Percentiles rank a stretch among this genome's conserved stretches.
phyloP scores from a whole-genome alignment of 2,113 vertebrate species.

The Microtus richardsoni region DNA sequence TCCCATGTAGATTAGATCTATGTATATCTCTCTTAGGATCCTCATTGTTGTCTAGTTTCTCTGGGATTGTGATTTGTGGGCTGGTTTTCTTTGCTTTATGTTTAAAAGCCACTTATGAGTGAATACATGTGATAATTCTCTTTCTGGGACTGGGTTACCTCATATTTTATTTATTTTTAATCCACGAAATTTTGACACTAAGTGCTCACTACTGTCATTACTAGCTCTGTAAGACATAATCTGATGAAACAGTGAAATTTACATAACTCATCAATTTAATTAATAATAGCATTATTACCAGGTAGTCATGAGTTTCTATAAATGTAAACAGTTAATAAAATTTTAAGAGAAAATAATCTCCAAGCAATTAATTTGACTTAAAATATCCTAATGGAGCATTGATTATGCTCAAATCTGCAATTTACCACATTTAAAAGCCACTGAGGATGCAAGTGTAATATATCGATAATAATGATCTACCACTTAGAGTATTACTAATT shows the following conservation, averaged over 20 bases:
- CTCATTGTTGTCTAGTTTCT: too few species aligned
- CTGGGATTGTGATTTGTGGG: too few species aligned
- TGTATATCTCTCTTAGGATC: too few species aligned
- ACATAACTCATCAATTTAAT: background rate
- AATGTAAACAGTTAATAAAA: background rate
- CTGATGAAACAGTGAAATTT: background rate
- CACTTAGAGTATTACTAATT: slow-evolving; percentile 12
- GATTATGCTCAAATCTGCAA: background rate
- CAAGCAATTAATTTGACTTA: background rate
- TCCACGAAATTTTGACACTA: background rate
- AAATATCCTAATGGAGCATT: background rate
- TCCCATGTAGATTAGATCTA: too few species aligned
- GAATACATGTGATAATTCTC: too few species aligned
- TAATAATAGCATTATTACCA: background rate
- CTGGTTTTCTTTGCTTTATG: too few species aligned
- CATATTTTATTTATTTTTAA: background rate
- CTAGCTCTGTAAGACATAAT: background rate
- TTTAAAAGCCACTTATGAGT: too few species aligned
- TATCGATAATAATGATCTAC: background rate
- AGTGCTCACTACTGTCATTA: background rate
- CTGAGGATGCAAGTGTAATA: background rate
- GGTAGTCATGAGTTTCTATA: background rate
- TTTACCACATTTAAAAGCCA: background rate
- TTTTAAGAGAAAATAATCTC: background rate
- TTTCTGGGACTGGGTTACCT: too few species aligned